These are phyloP conservation scores for Corythaixoides concolor DNA, from an alignment of 2,113 vertebrate genomes.

Conservation along the genomic window DNA sequence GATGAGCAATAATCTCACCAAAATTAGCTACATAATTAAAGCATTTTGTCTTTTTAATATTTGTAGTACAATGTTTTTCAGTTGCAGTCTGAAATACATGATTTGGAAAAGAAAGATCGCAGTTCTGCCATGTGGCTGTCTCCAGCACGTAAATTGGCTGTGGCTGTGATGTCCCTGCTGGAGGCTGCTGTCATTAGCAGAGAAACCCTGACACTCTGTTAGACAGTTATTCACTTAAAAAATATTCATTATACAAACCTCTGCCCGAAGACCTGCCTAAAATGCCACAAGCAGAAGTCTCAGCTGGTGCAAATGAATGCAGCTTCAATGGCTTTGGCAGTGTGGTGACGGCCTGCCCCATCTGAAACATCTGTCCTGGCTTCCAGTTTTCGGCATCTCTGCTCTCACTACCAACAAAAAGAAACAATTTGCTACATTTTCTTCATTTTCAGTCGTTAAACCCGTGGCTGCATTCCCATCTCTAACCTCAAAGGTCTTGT, in stretches of 20 bases:
- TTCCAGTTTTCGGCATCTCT: neutral
- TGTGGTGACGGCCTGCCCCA: neutral
- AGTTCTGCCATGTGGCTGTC: neutral
- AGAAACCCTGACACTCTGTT: neutral
- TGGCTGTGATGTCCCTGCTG: neutral
- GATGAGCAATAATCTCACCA: neutral
- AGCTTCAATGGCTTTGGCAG: neutral
- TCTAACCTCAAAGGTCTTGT: neutral
- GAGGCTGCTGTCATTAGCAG: slow-evolving; percentile 3
- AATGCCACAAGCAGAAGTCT: neutral
- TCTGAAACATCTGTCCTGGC: neutral
- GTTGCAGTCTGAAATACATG: neutral
- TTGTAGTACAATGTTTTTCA: neutral
- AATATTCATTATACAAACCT: neutral
- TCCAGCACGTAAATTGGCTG: accelerated
- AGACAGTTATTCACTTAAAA: neutral
- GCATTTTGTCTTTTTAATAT: neutral
- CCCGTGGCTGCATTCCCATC: neutral
- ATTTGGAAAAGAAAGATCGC: neutral
- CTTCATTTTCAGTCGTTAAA: neutral
- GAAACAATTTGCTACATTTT: neutral
- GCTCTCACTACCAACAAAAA: neutral
- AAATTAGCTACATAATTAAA: neutral
- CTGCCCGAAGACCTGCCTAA: neutral
- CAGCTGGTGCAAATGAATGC: neutral